Evolutionary conservation across 1,140 invertebrate genomes (phyloP), one percentile per base, ranked within the genome.

Genomic region (Delia radicum): DNA sequence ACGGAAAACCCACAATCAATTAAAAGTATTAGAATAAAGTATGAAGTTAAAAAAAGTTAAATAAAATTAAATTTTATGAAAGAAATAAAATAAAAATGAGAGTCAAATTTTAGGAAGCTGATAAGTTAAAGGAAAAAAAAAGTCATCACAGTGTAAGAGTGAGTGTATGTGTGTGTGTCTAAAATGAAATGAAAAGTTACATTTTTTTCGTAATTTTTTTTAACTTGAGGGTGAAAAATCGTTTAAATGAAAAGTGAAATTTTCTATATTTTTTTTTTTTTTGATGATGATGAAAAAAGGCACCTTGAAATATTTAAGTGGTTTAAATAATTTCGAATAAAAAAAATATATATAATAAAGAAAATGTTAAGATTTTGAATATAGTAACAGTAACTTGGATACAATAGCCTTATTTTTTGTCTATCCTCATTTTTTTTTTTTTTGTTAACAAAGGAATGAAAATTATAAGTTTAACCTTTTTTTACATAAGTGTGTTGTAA

Each of bases 121-220:
- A 21, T 55, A 55, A 55, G 8, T 55, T 55, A 21, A 55, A 55
- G 18, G 1, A 15, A 69, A 28, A 65, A 65, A 33, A 37, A 33
- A n/a, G 7, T 2, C 65, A 24, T 21, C 62, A 28, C 2, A 65
- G 27, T 55, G 27, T 65, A 65, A 27, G 28, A 65, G 62, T 69
- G 29, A 55, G 48, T 69, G 10, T 69, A 69, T 18, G 28, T 67
- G 28, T 67, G 63, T 67, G 63, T 21, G 65, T 24, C n/a, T 37
- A 69, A 69, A 69, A 33, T 69, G 65, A 69, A 69, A 69, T 69
- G 65, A 69, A 69, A 69, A 69, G 65, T 69, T 69, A 55, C 48
- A 55, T 18, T 55, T 55, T 55, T 21, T 55, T 55, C 48, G 48
- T 55, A 7, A 8, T 55, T 55, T 55, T 55, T 21, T 55, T 55